Base-by-base conservation (phyloP, 2,113 vertebrate genomes). In the Tragelaphus strepsiceros region DNA sequence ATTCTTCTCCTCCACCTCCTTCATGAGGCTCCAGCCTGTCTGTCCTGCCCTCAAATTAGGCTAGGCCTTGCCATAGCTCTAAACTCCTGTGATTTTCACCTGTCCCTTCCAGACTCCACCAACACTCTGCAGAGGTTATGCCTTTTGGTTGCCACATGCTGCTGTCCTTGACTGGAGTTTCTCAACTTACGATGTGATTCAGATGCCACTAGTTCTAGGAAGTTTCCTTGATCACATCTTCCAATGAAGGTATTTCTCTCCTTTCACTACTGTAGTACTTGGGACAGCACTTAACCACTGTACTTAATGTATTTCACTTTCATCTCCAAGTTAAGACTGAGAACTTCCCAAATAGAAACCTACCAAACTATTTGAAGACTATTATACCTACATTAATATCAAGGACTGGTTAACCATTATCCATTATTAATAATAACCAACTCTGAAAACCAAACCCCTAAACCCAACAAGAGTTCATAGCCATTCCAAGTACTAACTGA, bases 371-470 rank as follows among this genome's bases (percentile, higher is more conserved):
- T 85, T 77, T 96, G 14, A n/a, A 90, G 30, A 67, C 61, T 88
- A 78, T 32, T 88, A 39, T 26, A 67, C 58, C 67, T 94, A 61
- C 35, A 64, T 67, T 94, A 92, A 46, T 49, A 54, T 49, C 19
- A 94, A 84, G 51, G 43, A 83, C 8, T 78, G 61, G 49, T 78
- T 90, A 86, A 59, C 21, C 46, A 49, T 16, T 71, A 90, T 17
- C 54, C 28, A 49, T 77, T 91, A 89, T 82, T 43, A 94, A 56
- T 21, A 96, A 90, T 53, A 81, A 94, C 24, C 35, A 96, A 84
- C 46, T 67, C 49, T 90, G 46, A 92, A 90, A 97, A 95, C 58
- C 30, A 91, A 95, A 96, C 83, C 19, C 19, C 32, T n/a, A 96
- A 94, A 39, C 30, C 21, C 78, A 81, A 39, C 32, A 64, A 91